Percentiles rank a stretch among this genome's conserved stretches.
Conservation (phyloP, 2,113 vertebrate genomes). For the Plecotus auritus region DNA sequence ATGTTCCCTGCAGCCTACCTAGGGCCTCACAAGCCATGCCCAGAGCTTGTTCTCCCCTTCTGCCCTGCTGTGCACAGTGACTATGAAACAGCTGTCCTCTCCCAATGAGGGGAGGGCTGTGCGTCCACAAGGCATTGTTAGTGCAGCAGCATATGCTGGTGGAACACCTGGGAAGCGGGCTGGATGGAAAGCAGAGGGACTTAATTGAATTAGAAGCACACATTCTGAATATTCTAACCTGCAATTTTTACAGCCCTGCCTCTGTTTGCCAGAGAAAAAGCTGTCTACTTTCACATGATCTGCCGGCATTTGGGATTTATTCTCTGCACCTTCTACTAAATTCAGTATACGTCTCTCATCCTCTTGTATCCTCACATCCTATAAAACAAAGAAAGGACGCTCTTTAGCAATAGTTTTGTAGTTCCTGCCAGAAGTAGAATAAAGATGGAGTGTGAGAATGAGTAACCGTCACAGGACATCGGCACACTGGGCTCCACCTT, state of each 20-base stretch:
- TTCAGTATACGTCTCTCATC: neutral
- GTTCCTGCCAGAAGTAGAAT: neutral
- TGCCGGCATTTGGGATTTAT: neutral
- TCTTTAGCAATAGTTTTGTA: neutral
- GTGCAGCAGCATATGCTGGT: neutral
- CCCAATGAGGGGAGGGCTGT: neutral
- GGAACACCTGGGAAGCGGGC: neutral
- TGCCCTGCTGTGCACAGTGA: neutral
- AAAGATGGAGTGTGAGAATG: neutral
- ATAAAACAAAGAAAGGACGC: neutral
- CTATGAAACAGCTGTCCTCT: slow-evolving; percentile 53
- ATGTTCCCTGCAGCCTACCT: slow-evolving; percentile 36
- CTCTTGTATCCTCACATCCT: neutral
- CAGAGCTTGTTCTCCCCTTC: slow-evolving; percentile 13
- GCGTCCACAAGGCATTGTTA: slow-evolving; percentile 33
- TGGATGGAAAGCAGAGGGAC: slow-evolving; percentile 1
- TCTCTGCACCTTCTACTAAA: neutral
- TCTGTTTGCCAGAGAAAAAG: neutral
- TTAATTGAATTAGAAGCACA: slow-evolving; percentile 60
- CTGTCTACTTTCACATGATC: neutral
- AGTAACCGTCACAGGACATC: neutral
- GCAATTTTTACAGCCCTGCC: neutral
- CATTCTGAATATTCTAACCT: neutral
- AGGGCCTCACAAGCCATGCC: neutral
- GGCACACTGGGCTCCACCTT: neutral